Percentiles rank a stretch among this genome's conserved stretches.
These are phyloP conservation scores for Nephila pilipes DNA, from an alignment of 1,140 invertebrate genomes.

Conservation along the genomic window DNA sequence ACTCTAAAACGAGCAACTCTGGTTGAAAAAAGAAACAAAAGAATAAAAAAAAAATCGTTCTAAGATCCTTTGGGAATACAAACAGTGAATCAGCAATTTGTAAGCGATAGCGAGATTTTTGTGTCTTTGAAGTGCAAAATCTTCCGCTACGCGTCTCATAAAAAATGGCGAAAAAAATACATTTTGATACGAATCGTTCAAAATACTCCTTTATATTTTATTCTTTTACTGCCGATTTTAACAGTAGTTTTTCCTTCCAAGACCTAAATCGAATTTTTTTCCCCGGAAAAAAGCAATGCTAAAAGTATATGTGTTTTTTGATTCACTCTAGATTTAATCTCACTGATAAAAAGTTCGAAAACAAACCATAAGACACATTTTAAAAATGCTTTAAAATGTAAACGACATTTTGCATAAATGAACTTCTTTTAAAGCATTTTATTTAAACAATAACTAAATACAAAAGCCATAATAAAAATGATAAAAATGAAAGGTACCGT, in stretches of 20 bases:
- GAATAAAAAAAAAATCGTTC: slow-evolving; percentile 6
- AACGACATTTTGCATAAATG: too few species aligned
- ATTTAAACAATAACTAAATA: too few species aligned
- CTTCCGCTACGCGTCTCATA: slow-evolving; percentile 7
- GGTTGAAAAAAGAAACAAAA: slow-evolving; percentile 25
- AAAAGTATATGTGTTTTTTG: too few species aligned
- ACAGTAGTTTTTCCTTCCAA: not conserved
- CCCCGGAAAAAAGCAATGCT: too few species aligned
- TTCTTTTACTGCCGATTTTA: not conserved
- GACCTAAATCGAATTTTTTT: not conserved
- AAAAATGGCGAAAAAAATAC: not conserved
- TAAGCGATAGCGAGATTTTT: slow-evolving; percentile 35
- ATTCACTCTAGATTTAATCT: too few species aligned
- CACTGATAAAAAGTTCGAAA: too few species aligned
- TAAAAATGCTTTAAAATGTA: too few species aligned
- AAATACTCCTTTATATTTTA: slow-evolving; percentile 11
- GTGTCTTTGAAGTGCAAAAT: slow-evolving; percentile 38
- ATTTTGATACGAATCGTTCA: not conserved
- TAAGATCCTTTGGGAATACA: slow-evolving; percentile 47
- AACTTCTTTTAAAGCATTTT: too few species aligned
- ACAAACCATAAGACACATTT: too few species aligned
- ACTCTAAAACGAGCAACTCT: slow-evolving; percentile 44
- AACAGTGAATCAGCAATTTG: slow-evolving; percentile 62
- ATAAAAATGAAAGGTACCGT: too few species aligned
- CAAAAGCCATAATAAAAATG: too few species aligned